Evolutionary conservation across 2,888 invertebrate species (phyloP).

Genomic region (Drosophila imparisetae): DNA sequence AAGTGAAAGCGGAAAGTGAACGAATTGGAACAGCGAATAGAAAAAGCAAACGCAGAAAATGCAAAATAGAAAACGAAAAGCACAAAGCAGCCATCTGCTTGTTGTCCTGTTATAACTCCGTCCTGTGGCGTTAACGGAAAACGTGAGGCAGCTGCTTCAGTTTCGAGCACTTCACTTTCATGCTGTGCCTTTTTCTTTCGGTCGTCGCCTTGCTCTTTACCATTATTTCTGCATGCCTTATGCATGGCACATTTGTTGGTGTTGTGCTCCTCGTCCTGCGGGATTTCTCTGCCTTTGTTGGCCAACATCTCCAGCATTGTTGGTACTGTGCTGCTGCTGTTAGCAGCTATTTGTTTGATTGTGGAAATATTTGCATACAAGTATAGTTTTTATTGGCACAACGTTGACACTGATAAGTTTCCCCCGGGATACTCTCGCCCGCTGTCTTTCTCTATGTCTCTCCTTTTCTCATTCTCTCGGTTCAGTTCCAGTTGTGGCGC

Average conservation of each 20-base stretch:
- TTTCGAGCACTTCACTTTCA: conserved; percentile 58
- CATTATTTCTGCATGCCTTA: conserved; percentile 75
- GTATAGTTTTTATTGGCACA: conserved; percentile 81
- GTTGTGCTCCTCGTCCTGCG: conserved; percentile 49
- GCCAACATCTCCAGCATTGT: conserved; percentile 49
- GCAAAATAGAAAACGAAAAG: conserved; percentile 17
- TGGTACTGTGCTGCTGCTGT: conserved; percentile 56
- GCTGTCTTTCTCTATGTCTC: conserved; percentile 4
- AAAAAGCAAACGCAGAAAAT: conserved; percentile 23
- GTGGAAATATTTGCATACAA: conserved; percentile 78
- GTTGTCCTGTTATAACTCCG: conserved; percentile 38
- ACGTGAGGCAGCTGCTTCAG: conserved; percentile 63
- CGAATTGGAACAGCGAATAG: conserved; percentile 39
- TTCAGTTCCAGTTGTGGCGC: conserved; percentile 12
- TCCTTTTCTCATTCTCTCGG: background rate
- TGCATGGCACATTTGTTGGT: conserved; percentile 48
- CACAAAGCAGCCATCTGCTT: conserved; percentile 35
- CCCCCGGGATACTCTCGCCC: conserved; percentile 55
- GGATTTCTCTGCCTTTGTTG: conserved; percentile 60
- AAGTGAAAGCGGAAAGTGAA: conserved; percentile 59
- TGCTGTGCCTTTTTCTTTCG: conserved; percentile 42
- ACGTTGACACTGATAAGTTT: conserved; percentile 80
- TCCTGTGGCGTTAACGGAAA: conserved; percentile 69
- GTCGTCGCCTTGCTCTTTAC: conserved; percentile 30
- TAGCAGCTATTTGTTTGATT: conserved; percentile 81